Evolutionary conservation across 2,888 invertebrate genomes (phyloP).

Genomic region (Chloroclystis v-ata): DNA sequence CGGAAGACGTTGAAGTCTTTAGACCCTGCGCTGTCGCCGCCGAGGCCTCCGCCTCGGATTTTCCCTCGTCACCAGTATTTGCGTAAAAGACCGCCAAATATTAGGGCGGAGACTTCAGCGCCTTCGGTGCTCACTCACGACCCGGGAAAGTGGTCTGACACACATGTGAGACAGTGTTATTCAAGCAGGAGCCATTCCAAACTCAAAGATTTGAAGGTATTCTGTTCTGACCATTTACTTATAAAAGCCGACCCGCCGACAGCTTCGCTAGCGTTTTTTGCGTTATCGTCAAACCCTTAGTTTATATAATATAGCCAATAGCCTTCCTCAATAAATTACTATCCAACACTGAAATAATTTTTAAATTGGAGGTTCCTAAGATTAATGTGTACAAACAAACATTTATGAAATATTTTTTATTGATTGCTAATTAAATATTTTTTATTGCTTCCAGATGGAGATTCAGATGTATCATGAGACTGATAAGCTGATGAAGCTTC

Average conservation of each 20-base stretch:
- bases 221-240: not conserved
- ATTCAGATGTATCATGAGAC: conserved; percentile 58
- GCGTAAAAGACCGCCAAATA: conserved; percentile 29
- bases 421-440: too few species aligned
- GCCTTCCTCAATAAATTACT: too few species aligned
- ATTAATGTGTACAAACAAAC: too few species aligned
- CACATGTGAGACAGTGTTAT: conserved; percentile 47
- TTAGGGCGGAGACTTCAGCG: conserved; percentile 43
- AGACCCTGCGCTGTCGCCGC: conserved; percentile 49
- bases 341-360: too few species aligned
- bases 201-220: conserved; percentile 60
- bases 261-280: too few species aligned
- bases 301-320: too few species aligned
- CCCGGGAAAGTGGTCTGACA: conserved; percentile 43
- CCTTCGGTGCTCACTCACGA: conserved; percentile 41
- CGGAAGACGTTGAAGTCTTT: conserved; percentile 59
- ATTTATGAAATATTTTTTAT: too few species aligned
- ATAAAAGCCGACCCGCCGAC: too few species aligned
- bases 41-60: conserved; percentile 31
- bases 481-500: conserved; percentile 49
- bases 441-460: conserved; percentile 62
- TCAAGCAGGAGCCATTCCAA: conserved; percentile 57
- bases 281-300: too few species aligned
- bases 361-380: too few species aligned
- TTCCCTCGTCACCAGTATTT: conserved; percentile 26